phyloP scores from a whole-genome alignment of 2,888 invertebrate genomes.

The Platycheirus rosarum region DNA sequence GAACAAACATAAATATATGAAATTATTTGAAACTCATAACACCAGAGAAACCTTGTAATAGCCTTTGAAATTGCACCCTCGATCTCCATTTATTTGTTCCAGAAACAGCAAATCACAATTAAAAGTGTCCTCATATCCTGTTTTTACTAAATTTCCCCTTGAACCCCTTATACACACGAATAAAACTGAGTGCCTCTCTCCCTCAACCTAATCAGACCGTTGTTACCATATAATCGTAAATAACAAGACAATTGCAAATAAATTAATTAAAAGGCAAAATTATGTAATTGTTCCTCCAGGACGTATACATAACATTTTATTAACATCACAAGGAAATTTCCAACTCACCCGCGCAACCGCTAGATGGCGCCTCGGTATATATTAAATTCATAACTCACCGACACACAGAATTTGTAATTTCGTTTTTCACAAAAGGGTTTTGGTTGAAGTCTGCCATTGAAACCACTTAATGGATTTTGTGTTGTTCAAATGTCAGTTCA shows the following conservation, averaged over 20 bases:
- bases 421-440: not conserved
- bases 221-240: slow-evolving; percentile 47
- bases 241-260: slow-evolving; percentile 72
- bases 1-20: not conserved
- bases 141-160: slow-evolving; percentile 19
- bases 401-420: not conserved
- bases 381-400: slow-evolving; percentile 71
- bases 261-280: slow-evolving; percentile 70
- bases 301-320: slow-evolving; percentile 72
- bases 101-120: slow-evolving; percentile 66
- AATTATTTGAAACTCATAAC: slow-evolving; percentile 16
- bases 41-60: slow-evolving; percentile 28
- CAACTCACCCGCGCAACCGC: slow-evolving; percentile 13
- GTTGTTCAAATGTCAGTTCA: slow-evolving; percentile 57
- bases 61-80: slow-evolving; percentile 53
- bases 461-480: slow-evolving; percentile 69
- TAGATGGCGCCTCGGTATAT: slow-evolving; percentile 60
- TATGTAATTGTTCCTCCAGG: slow-evolving; percentile 74
- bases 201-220: slow-evolving; percentile 17
- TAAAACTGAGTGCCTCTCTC: not conserved
- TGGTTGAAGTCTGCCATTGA: slow-evolving; percentile 5
- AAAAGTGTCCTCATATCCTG: slow-evolving; percentile 43
- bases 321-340: slow-evolving; percentile 37
- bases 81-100: slow-evolving; percentile 61
- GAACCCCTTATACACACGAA: not conserved